A percentile compares a stretch with the other conserved stretches of the same genome.
Evolutionary conservation across 1,140 invertebrate species (phyloP).

Genomic region (Microplitis mediator): DNA sequence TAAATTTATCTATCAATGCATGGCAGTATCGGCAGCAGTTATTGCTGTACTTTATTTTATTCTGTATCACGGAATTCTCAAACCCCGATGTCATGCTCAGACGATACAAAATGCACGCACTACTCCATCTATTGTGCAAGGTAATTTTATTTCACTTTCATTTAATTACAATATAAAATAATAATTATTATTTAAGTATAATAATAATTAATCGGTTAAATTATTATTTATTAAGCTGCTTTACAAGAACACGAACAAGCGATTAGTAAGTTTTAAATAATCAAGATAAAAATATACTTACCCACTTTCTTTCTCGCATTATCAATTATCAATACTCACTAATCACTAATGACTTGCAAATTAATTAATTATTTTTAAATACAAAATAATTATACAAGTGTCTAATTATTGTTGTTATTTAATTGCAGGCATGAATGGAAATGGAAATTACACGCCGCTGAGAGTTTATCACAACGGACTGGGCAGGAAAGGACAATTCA

Average conservation of each 20-base stretch:
- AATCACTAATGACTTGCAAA: background rate
- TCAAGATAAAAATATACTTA: background rate
- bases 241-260: conserved; percentile 43
- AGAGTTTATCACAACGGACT: conserved; percentile 78
- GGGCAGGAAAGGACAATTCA: conserved; percentile 77
- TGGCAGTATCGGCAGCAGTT: conserved; percentile 69
- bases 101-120: conserved; percentile 63
- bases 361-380: conserved; percentile 10
- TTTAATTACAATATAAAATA: background rate
- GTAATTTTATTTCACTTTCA: conserved; percentile 44
- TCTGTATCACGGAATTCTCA: conserved; percentile 73
- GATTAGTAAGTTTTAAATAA: conserved; percentile 38
- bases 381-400: conserved; percentile 8
- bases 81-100: conserved; percentile 71
- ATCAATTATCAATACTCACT: too few species aligned
- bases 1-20: conserved; percentile 63
- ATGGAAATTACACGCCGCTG: conserved; percentile 77
- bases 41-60: conserved; percentile 71
- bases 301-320: too few species aligned
- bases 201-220: background rate
- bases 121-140: conserved; percentile 59
- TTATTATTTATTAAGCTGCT: conserved; percentile 39
- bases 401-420: conserved; percentile 19
- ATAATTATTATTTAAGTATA: too few species aligned
- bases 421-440: conserved; percentile 69